phyloP scores from a whole-genome alignment of 2,888 invertebrate genomes.

The Synergus gifuensis region DNA sequence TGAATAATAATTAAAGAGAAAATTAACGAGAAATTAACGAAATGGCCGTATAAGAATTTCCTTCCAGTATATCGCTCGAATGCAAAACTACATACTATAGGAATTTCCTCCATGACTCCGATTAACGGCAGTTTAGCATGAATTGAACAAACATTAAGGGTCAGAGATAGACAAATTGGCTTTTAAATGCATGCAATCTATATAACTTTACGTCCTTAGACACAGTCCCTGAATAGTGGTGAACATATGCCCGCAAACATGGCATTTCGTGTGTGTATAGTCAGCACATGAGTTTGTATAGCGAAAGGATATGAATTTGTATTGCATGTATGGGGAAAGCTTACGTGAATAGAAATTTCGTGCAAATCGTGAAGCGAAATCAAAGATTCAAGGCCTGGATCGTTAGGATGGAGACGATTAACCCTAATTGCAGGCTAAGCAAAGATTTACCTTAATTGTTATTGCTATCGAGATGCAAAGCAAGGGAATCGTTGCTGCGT shows the following conservation, averaged over 20 bases:
- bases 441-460: constrained; percentile 8
- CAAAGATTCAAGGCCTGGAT: not conserved
- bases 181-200: constrained; percentile 2
- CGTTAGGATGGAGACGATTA: not conserved
- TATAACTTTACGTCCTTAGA: not conserved
- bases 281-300: constrained; percentile 21
- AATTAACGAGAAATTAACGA: constrained; percentile 15
- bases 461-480: not conserved
- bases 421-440: not conserved
- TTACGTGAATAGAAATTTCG: not conserved
- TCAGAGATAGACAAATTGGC: constrained; percentile 7
- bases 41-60: too few species aligned
- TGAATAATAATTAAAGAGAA: not conserved
- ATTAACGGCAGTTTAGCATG: constrained; percentile 30
- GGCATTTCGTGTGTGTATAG: not conserved
- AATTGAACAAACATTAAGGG: not conserved
- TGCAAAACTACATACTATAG: too few species aligned
- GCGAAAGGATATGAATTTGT: not conserved
- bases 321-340: not conserved
- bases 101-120: not conserved
- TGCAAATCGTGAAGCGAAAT: constrained; percentile 1
- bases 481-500: not conserved
- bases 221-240: not conserved
- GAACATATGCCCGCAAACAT: constrained; percentile 5
- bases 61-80: too few species aligned